These are phyloP conservation scores for Actias luna DNA, from an alignment of 2,888 invertebrate species.

Conservation along the genomic window DNA sequence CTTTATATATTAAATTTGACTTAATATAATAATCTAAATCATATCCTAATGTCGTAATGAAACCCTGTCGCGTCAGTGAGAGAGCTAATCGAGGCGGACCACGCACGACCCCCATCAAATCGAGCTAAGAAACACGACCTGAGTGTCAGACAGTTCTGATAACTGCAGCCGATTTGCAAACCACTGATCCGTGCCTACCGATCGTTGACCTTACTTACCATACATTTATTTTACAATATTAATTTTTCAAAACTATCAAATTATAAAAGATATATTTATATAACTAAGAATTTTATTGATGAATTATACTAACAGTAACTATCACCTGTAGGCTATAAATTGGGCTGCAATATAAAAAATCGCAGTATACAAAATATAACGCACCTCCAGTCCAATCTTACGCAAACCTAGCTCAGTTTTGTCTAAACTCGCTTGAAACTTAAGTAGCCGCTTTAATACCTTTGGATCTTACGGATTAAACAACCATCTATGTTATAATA, in stretches of 20 bases:
- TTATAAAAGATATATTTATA: neutral
- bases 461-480: too few relatives aligned
- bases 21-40: slow-evolving; percentile 42
- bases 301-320: neutral
- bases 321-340: too few relatives aligned
- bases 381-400: too few relatives aligned
- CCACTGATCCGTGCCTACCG: slow-evolving; percentile 11
- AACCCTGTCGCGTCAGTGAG: slow-evolving; percentile 59
- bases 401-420: too few relatives aligned
- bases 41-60: slow-evolving; percentile 57
- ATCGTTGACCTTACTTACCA: neutral
- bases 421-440: too few relatives aligned
- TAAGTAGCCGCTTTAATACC: too few relatives aligned
- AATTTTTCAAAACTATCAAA: neutral
- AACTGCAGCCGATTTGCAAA: slow-evolving; percentile 38
- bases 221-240: slow-evolving; percentile 6
- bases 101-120: slow-evolving; percentile 73
- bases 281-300: neutral
- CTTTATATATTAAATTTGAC: slow-evolving; percentile 12
- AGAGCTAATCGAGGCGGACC: slow-evolving; percentile 64
- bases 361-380: too few relatives aligned
- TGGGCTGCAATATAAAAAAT: too few relatives aligned
- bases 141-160: slow-evolving; percentile 57
- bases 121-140: slow-evolving; percentile 58
- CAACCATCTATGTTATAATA: too few relatives aligned